Conservation (phyloP, 2,113 vertebrate genomes). For the Sigmodon hispidus region DNA sequence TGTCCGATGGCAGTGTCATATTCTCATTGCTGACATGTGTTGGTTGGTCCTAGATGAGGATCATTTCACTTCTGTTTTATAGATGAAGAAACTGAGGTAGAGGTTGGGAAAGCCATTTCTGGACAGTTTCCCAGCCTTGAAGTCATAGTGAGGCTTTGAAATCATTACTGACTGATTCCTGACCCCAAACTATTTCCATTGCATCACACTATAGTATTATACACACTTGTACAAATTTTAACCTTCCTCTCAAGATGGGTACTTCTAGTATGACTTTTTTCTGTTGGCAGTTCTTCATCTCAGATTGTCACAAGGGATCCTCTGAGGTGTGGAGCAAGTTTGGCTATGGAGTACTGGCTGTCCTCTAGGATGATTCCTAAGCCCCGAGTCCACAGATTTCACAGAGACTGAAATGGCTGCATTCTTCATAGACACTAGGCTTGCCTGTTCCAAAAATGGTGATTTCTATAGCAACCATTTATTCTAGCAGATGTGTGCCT, state of each 20-base stretch:
- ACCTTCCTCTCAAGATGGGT: neutral
- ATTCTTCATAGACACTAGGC: constrained; percentile 72
- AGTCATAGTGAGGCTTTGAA: neutral
- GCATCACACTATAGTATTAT: neutral
- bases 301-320: neutral
- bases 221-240: neutral
- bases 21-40: neutral
- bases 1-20: neutral
- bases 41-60: neutral
- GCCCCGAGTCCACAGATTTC: constrained; percentile 55
- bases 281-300: neutral
- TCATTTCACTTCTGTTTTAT: neutral
- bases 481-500: constrained; percentile 82
- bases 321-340: neutral
- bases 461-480: constrained; percentile 83
- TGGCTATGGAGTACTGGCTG: neutral
- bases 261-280: neutral
- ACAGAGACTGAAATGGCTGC: constrained; percentile 72
- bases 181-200: neutral
- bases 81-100: neutral
- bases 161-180: neutral
- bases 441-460: constrained; percentile 82
- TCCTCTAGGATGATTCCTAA: constrained; percentile 21
- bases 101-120: neutral
- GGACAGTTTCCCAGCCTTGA: neutral